These are phyloP conservation scores for Plebejus anna DNA, from an alignment of 2,888 invertebrate species.

Conservation along the genomic window DNA sequence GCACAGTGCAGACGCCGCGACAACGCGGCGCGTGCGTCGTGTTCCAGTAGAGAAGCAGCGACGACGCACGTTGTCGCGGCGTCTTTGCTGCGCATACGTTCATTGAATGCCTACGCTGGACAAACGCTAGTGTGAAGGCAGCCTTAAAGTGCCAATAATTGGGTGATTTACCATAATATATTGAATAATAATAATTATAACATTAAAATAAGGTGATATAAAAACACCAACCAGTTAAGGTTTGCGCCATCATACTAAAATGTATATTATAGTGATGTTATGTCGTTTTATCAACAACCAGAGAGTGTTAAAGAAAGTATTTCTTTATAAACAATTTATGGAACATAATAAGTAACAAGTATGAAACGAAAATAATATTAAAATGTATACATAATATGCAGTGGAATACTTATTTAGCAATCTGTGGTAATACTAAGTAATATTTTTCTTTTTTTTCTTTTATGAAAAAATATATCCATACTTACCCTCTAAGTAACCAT, in stretches of 20 bases:
- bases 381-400: slow-evolving; percentile 1
- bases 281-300: not conserved
- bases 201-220: not conserved
- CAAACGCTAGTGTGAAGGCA: no score
- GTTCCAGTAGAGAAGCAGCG: no score
- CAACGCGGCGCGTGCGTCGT: no score
- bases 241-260: not conserved
- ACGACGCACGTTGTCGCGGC: no score
- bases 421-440: slow-evolving; percentile 23
- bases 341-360: not conserved
- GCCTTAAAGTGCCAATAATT: no score
- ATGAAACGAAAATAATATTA: not conserved
- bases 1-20: no score
- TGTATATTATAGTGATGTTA: not conserved
- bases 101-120: no score
- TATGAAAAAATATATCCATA: slow-evolving; percentile 27
- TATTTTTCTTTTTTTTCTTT: slow-evolving; percentile 20
- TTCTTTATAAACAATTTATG: slow-evolving; percentile 6
- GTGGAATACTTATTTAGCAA: not conserved
- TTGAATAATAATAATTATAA: not conserved
- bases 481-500: slow-evolving; percentile 30
- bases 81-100: no score
- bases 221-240: not conserved
- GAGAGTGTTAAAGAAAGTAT: not conserved
- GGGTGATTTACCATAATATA: not conserved